Conservation (phyloP, 2,888 invertebrate species). For the Drosophila yooni region DNA sequence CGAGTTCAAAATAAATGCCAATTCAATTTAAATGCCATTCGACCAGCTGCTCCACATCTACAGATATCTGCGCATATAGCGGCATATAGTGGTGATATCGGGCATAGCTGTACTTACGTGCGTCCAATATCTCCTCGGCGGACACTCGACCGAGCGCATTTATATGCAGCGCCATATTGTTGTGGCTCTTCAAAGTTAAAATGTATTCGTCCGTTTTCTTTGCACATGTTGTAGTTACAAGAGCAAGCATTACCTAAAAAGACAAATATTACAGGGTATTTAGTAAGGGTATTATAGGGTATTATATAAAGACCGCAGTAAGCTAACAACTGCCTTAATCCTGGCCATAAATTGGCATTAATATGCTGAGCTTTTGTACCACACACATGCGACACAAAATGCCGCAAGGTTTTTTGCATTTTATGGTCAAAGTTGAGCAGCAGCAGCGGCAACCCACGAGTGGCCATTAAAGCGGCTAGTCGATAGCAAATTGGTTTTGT, state of each 20-base stretch:
- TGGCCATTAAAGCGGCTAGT: conserved; percentile 48
- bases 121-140: conserved; percentile 82
- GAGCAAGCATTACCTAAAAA: conserved; percentile 83
- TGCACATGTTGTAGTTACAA: conserved; percentile 82
- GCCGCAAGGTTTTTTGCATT: conserved; percentile 31
- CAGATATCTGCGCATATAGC: conserved; percentile 3
- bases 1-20: conserved; percentile 72
- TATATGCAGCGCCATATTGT: conserved; percentile 82
- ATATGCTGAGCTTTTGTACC: conserved; percentile 58
- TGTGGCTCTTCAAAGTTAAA: conserved; percentile 80
- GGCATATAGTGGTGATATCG: neutral
- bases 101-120: conserved; percentile 82
- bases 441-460: conserved; percentile 1
- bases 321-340: conserved; percentile 24
- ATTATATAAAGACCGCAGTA: neutral
- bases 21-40: conserved; percentile 75
- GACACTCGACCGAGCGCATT: conserved; percentile 82
- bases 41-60: conserved; percentile 9
- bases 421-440: conserved; percentile 60
- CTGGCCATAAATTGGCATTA: conserved; percentile 74
- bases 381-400: conserved; percentile 60
- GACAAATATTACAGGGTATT: neutral
- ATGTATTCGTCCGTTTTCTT: conserved; percentile 83
- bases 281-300: neutral
- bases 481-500: conserved; percentile 53